Base-by-base conservation (phyloP, 2,113 vertebrate genomes). In the Turdus rufiventris region DNA sequence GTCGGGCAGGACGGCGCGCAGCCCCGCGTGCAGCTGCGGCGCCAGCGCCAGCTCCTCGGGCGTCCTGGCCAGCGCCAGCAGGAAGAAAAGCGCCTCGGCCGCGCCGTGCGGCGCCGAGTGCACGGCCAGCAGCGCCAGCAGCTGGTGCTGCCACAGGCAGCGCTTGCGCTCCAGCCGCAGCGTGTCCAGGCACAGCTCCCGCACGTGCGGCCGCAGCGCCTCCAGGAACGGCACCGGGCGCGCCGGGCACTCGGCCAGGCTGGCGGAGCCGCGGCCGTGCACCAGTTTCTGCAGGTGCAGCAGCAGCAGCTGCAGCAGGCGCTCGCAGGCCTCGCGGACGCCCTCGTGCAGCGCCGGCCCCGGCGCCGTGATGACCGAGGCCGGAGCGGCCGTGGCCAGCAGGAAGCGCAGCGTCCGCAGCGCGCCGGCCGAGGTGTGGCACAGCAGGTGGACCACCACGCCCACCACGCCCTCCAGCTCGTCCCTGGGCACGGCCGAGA, bases 111-210 rank as follows among this genome's bases (percentile, higher is more conserved):
- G 98, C 12, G 98, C 61, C 18, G 98, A 98, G 6, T 99, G 99
- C 17, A 99, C 98, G 0, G 98, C 98, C 7, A 99, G 95, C 20
- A 99, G 97, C 25, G 98, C 98, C 7, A 99, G 89, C 13, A 99
- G 98, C 88, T 99, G 99, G 92, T 99, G 99, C 58, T 98, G 98
- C 99, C 99, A 99, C 2, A 99, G 98, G 43, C 99, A 99, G 3
- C 99, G 98, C 78, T 99, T 99, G 12, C 99, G 91, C 82, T 99
- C 99, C 74, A 99, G 92, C 6, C 98, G 96, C 51, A 99, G 89
- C 0, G 98, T 98, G 96, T 99, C 99, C 9, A 97, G 97, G 24
- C 99, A 99, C 11, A 99, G 94, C 43, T 99, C 98, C 8, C 97
- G 97, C 3, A 99, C 98, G 26, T 99, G 98, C 8, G 80, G 80